Percentiles rank a stretch among this genome's conserved stretches.
Evolutionary conservation across 2,888 invertebrate genomes (phyloP).

Genomic region (Cynaeus angustus): DNA sequence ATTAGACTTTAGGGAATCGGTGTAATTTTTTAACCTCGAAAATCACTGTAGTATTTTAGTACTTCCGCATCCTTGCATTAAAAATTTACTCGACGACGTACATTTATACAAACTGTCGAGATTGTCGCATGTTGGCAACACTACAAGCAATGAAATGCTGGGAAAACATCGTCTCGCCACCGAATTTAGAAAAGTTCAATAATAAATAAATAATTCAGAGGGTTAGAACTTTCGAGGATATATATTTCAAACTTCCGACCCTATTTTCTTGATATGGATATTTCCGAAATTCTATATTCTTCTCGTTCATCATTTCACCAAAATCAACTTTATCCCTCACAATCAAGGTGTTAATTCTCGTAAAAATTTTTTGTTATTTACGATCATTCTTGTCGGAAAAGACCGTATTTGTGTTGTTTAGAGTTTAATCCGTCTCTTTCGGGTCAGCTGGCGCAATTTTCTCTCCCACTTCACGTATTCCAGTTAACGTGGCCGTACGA

Average conservation of each 20-base stretch:
- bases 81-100: background rate
- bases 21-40: too few relatives aligned
- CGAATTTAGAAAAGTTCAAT: conserved; percentile 17
- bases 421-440: conserved; percentile 39
- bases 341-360: background rate
- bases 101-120: background rate
- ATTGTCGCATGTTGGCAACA: conserved; percentile 6
- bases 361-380: conserved; percentile 18
- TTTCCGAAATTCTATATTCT: conserved; percentile 8
- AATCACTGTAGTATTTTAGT: background rate
- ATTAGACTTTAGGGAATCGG: background rate
- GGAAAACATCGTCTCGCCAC: conserved; percentile 8
- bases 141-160: conserved; percentile 9
- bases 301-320: conserved; percentile 7
- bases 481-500: conserved; percentile 21
- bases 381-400: conserved; percentile 13
- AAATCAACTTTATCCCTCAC: background rate
- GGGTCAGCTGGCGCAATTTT: conserved; percentile 41
- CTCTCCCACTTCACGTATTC: conserved; percentile 31
- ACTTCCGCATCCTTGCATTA: background rate
- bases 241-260: conserved; percentile 17
- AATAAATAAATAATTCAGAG: conserved; percentile 22
- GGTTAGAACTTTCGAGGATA: conserved; percentile 11
- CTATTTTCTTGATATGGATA: conserved; percentile 13
- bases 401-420: conserved; percentile 22